Evolutionary conservation across 1,140 invertebrate genomes (phyloP).

Genomic region (Asobara japonica): DNA sequence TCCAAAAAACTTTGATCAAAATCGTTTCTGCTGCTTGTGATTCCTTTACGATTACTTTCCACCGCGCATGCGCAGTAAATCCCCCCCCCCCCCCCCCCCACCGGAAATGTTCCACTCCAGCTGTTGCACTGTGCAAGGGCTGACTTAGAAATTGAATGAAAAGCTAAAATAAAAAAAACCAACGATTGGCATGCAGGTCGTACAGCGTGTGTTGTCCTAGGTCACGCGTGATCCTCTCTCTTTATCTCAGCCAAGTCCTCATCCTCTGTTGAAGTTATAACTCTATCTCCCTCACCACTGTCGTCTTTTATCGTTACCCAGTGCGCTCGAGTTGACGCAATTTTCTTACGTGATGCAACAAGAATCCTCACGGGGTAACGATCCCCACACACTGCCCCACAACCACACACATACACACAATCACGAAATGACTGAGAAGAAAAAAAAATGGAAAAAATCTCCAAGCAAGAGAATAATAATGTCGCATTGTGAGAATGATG

Average conservation of each 20-base stretch:
- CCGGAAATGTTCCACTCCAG: neutral
- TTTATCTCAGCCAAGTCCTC: slow-evolving; percentile 35
- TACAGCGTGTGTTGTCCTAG: slow-evolving; percentile 65
- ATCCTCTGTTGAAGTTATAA: neutral
- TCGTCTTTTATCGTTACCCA: slow-evolving; percentile 9
- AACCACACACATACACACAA: neutral
- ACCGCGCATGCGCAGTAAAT: no score
- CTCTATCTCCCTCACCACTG: neutral
- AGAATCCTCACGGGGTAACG: slow-evolving; percentile 23
- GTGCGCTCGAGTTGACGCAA: slow-evolving; percentile 32
- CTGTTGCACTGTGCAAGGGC: slow-evolving; percentile 33
- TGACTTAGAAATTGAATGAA: slow-evolving; percentile 23
- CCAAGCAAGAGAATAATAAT: neutral
- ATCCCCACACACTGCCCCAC: neutral
- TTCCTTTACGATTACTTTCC: no score
- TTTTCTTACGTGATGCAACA: slow-evolving; percentile 38
- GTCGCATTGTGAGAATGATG: neutral
- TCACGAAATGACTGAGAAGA: neutral
- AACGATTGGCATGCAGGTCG: slow-evolving; percentile 65
- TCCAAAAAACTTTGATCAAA: no score
- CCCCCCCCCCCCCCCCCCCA: neutral
- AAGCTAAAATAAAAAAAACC: slow-evolving; percentile 51
- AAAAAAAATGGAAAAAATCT: neutral
- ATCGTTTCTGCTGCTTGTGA: no score
- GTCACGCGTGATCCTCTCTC: slow-evolving; percentile 59